Percentiles rank a stretch among this genome's conserved stretches.
Evolutionary conservation across 2,888 invertebrate genomes (phyloP).

Genomic region (Drosophila buzzatii): DNA sequence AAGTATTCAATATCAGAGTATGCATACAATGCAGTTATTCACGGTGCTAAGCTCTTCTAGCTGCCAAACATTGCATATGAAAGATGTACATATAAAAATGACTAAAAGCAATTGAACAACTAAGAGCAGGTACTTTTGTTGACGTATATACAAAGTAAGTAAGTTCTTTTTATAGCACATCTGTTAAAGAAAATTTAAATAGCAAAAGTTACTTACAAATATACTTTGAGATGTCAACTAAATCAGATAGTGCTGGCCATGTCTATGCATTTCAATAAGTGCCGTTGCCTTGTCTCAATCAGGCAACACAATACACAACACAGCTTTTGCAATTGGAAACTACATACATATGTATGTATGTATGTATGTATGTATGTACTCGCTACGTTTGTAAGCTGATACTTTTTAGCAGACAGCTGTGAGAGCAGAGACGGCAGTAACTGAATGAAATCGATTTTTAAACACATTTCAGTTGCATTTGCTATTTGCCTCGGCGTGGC

Average conservation of each 20-base stretch:
- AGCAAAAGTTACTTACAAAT: neutral
- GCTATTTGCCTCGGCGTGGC: slow-evolving; percentile 45
- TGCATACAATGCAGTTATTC: no score
- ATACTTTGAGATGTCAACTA: neutral
- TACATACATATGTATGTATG: no score
- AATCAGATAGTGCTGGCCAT: neutral
- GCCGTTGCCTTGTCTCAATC: neutral
- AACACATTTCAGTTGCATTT: slow-evolving; percentile 59
- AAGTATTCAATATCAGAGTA: no score
- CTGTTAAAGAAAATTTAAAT: neutral
- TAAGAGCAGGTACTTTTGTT: neutral
- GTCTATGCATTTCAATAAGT: neutral
- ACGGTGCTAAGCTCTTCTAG: no score
- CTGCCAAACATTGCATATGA: no score
- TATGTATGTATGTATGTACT: neutral
- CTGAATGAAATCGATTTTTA: slow-evolving; percentile 59
- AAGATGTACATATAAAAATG: no score
- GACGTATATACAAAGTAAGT: neutral
- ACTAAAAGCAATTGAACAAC: no score
- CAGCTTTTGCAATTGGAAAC: slow-evolving; percentile 25
- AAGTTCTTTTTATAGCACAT: neutral
- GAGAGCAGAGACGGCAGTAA: slow-evolving; percentile 32
- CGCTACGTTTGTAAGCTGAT: slow-evolving; percentile 50
- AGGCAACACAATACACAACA: neutral
- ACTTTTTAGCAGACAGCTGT: slow-evolving; percentile 30